These are phyloP conservation scores for Apeira syringaria DNA, from an alignment of 2,888 invertebrate species.

Conservation along the genomic window DNA sequence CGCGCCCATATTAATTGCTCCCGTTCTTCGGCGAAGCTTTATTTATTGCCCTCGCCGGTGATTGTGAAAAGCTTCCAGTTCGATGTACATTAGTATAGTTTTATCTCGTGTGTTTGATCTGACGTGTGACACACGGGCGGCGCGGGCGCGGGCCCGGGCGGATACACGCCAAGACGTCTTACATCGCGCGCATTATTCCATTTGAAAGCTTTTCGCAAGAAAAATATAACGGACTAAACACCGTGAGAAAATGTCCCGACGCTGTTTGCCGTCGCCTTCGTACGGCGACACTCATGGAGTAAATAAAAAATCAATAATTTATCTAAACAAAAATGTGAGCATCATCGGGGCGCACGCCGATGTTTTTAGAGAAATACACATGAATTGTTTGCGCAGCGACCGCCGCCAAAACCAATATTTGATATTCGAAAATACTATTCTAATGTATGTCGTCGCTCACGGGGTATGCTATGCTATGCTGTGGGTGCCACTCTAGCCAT, in stretches of 20 bases:
- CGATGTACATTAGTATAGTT: conserved; percentile 77
- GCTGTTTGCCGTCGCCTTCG: conserved; percentile 60
- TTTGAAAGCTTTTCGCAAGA: conserved; percentile 47
- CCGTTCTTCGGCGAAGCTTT: conserved; percentile 80
- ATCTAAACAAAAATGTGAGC: conserved; percentile 76
- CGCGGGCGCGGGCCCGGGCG: conserved; percentile 13
- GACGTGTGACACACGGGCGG: conserved; percentile 69
- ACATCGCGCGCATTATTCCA: conserved; percentile 31
- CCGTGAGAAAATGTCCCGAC: conserved; percentile 65
- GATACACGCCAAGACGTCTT: conserved; percentile 26
- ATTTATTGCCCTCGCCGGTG: conserved; percentile 78
- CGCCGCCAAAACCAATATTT: conserved; percentile 80
- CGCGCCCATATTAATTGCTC: conserved; percentile 83
- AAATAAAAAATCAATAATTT: conserved; percentile 80
- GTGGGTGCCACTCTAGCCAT: conserved; percentile 54
- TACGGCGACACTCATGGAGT: conserved; percentile 66
- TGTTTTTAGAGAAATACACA: conserved; percentile 82
- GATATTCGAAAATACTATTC: conserved; percentile 82
- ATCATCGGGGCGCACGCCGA: conserved; percentile 73
- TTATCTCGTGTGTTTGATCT: conserved; percentile 75
- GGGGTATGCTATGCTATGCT: conserved; percentile 35
- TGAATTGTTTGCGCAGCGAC: conserved; percentile 77
- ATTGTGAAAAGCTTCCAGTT: conserved; percentile 79
- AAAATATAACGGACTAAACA: conserved; percentile 48
- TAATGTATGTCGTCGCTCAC: conserved; percentile 76